Evolutionary conservation across 2,797 vertebrate genomes (phyloP).

Genomic region (Lepilemur septentrionalis): DNA sequence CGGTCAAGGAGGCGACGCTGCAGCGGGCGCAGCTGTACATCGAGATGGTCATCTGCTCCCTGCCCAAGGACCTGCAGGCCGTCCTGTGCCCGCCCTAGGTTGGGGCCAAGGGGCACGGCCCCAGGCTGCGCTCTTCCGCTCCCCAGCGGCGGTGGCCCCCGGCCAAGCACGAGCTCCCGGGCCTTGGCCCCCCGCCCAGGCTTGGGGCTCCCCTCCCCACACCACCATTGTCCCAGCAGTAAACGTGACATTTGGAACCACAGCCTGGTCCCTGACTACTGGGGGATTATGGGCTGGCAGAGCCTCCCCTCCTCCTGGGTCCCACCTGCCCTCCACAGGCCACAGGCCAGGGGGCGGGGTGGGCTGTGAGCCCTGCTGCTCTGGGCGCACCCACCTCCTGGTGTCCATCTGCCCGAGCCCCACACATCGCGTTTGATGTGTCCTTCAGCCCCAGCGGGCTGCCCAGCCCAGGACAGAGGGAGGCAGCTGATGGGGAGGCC

Average conservation of each 20-base stretch:
- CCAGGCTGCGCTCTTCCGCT: background rate
- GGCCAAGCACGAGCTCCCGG: background rate
- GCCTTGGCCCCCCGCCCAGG: background rate
- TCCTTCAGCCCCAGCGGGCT: background rate
- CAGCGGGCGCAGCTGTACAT: constrained; percentile 86
- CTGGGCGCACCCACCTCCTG: background rate
- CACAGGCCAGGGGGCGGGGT: background rate
- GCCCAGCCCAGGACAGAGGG: background rate
- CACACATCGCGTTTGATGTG: background rate
- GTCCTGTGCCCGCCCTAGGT: constrained; percentile 86
- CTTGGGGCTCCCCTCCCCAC: background rate
- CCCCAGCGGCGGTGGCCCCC: background rate
- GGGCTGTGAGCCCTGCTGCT: background rate
- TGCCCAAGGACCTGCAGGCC: constrained; percentile 91
- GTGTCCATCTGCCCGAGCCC: constrained; percentile 37
- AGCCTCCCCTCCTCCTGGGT: background rate
- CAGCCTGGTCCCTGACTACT: constrained; percentile 37
- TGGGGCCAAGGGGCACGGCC: rapidly evolving
- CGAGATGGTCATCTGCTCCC: constrained; percentile 83
- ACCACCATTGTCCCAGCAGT: background rate
- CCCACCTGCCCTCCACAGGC: background rate
- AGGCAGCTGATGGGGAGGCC: background rate
- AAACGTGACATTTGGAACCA: constrained; percentile 48
- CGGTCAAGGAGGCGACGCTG: constrained; percentile 88
- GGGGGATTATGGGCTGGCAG: background rate